phyloP scores from a whole-genome alignment of 2,888 invertebrate species.

The Phorcus lineatus region DNA sequence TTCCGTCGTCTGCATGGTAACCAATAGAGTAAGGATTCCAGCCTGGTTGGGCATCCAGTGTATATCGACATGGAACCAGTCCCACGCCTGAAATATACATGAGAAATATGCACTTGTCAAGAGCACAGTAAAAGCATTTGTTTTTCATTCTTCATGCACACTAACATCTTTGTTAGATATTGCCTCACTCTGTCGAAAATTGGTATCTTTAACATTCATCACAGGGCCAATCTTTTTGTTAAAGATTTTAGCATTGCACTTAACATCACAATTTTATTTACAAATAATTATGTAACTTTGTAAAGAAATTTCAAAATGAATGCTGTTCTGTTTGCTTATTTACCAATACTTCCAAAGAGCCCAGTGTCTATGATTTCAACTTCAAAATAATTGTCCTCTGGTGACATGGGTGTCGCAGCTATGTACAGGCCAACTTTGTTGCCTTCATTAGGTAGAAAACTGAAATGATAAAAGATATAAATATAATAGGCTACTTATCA shows the following conservation, averaged over 20 bases:
- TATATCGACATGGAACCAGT: conserved; percentile 73
- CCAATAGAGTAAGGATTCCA: conserved; percentile 75
- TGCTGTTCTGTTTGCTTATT: conserved; percentile 24
- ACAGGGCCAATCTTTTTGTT: too few relatives aligned
- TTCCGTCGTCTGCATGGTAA: conserved; percentile 77
- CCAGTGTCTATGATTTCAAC: conserved; percentile 74
- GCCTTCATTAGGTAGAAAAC: conserved; percentile 71
- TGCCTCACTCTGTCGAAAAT: too few relatives aligned
- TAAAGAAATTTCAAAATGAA: too few relatives aligned
- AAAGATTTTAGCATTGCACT: too few relatives aligned
- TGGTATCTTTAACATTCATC: too few relatives aligned
- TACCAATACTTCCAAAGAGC: conserved; percentile 69
- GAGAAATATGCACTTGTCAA: too few relatives aligned
- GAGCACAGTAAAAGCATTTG: too few relatives aligned
- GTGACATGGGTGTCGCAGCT: conserved; percentile 69
- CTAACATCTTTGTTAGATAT: too few relatives aligned
- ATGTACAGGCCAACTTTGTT: conserved; percentile 74
- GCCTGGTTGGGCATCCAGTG: conserved; percentile 76
- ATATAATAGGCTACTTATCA: too few relatives aligned
- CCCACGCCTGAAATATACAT: conserved; percentile 66
- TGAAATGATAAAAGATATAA: conserved; percentile 40
- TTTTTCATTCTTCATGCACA: too few relatives aligned
- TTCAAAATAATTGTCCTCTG: conserved; percentile 75
- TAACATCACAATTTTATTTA: too few relatives aligned
- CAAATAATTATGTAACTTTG: too few relatives aligned